Percentiles rank a stretch among this genome's conserved stretches.
phyloP scores from a whole-genome alignment of 2,888 invertebrate species.

The Tineola bisselliella region DNA sequence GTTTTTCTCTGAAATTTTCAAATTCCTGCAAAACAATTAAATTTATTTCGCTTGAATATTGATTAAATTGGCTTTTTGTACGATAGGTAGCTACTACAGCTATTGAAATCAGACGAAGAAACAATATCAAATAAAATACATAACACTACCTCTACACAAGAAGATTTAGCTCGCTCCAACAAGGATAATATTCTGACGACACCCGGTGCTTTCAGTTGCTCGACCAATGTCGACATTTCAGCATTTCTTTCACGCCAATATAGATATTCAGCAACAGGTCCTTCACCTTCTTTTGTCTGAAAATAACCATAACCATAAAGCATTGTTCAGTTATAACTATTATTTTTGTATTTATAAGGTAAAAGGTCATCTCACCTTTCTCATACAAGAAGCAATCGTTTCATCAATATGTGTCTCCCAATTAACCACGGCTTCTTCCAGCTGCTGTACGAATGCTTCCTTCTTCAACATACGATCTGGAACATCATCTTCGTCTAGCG shows the following conservation, averaged over 20 bases:
- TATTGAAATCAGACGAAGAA: too few relatives aligned
- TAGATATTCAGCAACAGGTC: conserved; percentile 85
- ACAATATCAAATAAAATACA: not conserved
- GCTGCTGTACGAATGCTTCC: conserved; percentile 54
- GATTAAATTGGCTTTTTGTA: too few relatives aligned
- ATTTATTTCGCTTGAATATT: too few relatives aligned
- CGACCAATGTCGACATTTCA: conserved; percentile 79
- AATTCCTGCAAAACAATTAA: conserved; percentile 59
- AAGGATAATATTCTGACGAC: conserved; percentile 70
- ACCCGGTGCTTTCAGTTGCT: conserved; percentile 80
- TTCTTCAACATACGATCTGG: conserved; percentile 51
- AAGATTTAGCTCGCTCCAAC: conserved; percentile 63
- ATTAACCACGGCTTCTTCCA: conserved; percentile 71
- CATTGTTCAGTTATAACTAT: too few relatives aligned
- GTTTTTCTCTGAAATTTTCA: conserved; percentile 66
- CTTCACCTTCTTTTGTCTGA: conserved; percentile 72
- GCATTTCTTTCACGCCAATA: conserved; percentile 87
- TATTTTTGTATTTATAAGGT: too few relatives aligned
- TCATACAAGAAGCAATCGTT: conserved; percentile 61
- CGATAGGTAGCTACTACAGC: too few relatives aligned
- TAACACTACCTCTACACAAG: conserved; percentile 56
- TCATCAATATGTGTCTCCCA: conserved; percentile 75
- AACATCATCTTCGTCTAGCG: conserved; percentile 43
- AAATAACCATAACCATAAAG: not conserved
- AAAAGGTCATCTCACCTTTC: too few relatives aligned